Evolutionary conservation across 2,888 invertebrate genomes (phyloP).

Genomic region (Pegoplata infirma): DNA sequence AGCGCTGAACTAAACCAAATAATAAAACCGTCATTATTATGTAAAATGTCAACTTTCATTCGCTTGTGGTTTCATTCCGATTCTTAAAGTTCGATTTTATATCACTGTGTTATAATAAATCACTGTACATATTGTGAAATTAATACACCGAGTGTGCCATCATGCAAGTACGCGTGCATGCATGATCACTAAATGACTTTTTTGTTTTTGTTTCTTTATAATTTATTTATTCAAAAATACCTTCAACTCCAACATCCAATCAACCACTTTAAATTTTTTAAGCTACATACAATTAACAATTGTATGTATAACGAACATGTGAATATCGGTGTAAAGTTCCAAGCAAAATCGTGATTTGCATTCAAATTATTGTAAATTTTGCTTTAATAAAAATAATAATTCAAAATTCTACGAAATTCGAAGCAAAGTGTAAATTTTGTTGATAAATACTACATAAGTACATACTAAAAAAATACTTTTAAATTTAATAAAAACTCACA

Average conservation of each 20-base stretch:
- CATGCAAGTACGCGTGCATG: conserved; percentile 23
- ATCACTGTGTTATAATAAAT: too few relatives aligned
- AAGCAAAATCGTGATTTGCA: conserved; percentile 34
- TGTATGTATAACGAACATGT: conserved; percentile 17
- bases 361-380: conserved; percentile 16
- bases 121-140: too few relatives aligned
- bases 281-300: conserved; percentile 13
- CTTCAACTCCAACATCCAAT: background rate
- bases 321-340: conserved; percentile 39
- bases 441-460: conserved; percentile 12
- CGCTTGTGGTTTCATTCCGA: too few relatives aligned
- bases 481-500: background rate
- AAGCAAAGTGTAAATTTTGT: conserved; percentile 26
- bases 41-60: too few relatives aligned
- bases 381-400: conserved; percentile 26
- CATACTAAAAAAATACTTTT: background rate
- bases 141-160: conserved; percentile 4
- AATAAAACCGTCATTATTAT: too few relatives aligned
- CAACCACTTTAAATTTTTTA: background rate
- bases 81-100: too few relatives aligned
- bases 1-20: too few relatives aligned
- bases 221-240: background rate
- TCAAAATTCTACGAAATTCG: conserved; percentile 10
- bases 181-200: conserved; percentile 21
- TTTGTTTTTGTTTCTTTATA: background rate